Evolutionary conservation across 2,888 invertebrate species (phyloP).

Genomic region (Phlogophora meticulosa): DNA sequence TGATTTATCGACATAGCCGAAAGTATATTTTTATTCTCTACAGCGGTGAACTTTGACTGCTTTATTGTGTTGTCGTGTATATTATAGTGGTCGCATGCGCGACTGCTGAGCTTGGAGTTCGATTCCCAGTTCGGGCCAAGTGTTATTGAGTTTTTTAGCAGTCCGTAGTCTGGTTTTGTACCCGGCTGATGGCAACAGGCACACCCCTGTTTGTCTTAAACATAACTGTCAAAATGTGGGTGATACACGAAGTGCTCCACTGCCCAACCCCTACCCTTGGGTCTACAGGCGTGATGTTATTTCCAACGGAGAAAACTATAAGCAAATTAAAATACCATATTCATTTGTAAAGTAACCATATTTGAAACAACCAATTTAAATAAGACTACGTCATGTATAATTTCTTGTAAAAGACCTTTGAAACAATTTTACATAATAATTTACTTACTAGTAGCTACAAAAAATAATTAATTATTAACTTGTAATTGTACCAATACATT

Average conservation of each 20-base stretch:
- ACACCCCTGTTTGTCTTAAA: too few species aligned
- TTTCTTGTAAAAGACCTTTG: not conserved
- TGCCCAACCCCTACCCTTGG: too few species aligned
- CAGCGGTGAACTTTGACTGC: not conserved
- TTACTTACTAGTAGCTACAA: not conserved
- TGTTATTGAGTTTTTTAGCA: too few species aligned
- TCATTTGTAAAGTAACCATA: not conserved
- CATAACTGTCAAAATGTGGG: too few species aligned
- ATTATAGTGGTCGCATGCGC: too few species aligned
- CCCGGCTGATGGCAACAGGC: too few species aligned
- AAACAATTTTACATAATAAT: not conserved
- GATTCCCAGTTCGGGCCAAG: too few species aligned
- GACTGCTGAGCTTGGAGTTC: too few species aligned
- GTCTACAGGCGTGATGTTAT: too few species aligned
- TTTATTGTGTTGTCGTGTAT: too few species aligned
- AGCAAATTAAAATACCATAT: not conserved
- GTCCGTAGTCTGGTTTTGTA: too few species aligned
- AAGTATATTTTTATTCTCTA: not conserved
- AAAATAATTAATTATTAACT: not conserved
- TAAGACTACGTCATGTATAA: not conserved
- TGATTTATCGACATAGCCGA: not conserved
- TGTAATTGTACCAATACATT: not conserved
- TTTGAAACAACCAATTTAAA: not conserved
- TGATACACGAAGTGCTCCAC: too few species aligned
- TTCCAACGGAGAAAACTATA: not conserved